Percentiles rank a stretch among this genome's conserved stretches.
These are phyloP conservation scores for Coracopsis vasa DNA, from an alignment of 2,113 vertebrate genomes.

Conservation along the genomic window DNA sequence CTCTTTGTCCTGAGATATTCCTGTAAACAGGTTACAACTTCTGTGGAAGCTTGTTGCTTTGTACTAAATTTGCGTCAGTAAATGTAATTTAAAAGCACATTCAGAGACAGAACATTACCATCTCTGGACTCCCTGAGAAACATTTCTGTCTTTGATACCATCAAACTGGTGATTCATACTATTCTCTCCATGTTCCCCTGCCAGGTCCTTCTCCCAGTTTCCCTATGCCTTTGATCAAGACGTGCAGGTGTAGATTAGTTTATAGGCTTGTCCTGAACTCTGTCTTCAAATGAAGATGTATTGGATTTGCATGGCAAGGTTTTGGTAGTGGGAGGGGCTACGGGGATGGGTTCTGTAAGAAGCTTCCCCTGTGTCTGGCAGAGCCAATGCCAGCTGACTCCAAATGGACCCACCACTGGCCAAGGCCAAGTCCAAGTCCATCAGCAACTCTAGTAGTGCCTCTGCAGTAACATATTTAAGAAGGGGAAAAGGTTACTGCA, in stretches of 20 bases:
- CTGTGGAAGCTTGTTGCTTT: background rate
- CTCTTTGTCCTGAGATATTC: background rate
- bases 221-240: background rate
- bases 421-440: no score
- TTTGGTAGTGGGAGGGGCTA: no score
- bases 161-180: background rate
- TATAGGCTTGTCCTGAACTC: background rate
- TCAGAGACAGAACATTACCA: background rate
- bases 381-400: no score
- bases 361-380: no score
- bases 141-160: background rate
- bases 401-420: no score
- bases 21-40: background rate
- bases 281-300: background rate
- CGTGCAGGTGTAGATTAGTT: background rate
- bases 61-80: background rate
- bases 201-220: rapidly evolving
- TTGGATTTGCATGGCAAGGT: no score
- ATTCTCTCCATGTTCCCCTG: background rate
- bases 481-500: no score
- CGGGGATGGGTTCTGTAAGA: no score
- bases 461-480: no score
- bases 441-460: no score
- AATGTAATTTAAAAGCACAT: background rate
- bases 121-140: background rate